phyloP scores from a whole-genome alignment of 2,797 vertebrate species.

The Brachyalestes nurse region DNA sequence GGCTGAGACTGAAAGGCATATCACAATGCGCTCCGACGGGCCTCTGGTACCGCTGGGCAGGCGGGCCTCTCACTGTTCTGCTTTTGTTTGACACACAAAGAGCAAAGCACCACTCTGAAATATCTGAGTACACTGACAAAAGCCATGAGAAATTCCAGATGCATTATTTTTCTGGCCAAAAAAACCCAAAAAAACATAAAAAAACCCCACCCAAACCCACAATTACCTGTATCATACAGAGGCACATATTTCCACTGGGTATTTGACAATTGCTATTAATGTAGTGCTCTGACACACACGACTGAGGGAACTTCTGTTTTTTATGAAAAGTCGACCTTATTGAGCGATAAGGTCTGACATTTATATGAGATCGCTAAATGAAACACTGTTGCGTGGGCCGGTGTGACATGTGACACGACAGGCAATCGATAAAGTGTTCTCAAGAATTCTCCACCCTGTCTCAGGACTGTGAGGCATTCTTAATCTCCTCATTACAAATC shows the following conservation, averaged over 20 bases:
- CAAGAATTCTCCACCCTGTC: conserved; percentile 20
- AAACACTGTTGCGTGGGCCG: not conserved
- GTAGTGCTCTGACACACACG: conserved; percentile 1
- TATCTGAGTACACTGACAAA: conserved; percentile 51
- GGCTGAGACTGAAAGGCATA: conserved; percentile 8
- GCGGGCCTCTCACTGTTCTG: conserved; percentile 47
- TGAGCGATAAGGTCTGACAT: not conserved
- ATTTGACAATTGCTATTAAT: conserved; percentile 7
- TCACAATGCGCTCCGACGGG: conserved; percentile 46
- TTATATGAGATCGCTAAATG: not conserved
- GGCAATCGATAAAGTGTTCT: conserved; percentile 18
- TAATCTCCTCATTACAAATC: conserved; percentile 40
- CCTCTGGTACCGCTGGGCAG: conserved; percentile 39
- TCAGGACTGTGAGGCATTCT: conserved; percentile 26
- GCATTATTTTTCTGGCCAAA: conserved; percentile 23
- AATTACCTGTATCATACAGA: conserved; percentile 8
- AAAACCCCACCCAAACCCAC: not conserved
- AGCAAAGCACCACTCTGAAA: conserved; percentile 40
- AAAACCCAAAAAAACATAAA: not conserved
- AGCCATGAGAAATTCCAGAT: conserved; percentile 46
- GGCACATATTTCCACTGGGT: conserved; percentile 10
- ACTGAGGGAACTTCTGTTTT: not conserved
- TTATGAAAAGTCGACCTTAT: not conserved
- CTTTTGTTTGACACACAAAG: conserved; percentile 56
- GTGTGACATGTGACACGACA: conserved; percentile 21